Conservation (phyloP, 2,888 invertebrate genomes). For the Euzetes globulus region DNA sequence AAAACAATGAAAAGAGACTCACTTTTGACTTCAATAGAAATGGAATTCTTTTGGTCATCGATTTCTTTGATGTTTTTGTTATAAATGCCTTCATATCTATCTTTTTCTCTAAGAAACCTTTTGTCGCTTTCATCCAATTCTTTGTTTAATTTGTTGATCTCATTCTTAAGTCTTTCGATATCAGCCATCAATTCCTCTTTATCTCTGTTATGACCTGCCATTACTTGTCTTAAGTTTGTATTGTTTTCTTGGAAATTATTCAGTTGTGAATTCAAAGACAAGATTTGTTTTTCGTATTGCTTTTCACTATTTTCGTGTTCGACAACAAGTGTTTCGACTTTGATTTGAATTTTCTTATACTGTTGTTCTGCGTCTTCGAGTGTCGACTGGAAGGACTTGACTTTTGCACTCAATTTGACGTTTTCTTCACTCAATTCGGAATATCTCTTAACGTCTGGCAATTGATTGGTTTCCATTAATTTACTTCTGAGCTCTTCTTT, state of each 20-base stretch:
- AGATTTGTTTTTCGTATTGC: constrained; percentile 24
- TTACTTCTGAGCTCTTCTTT: constrained; percentile 34
- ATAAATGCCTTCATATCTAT: not conserved
- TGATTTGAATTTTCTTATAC: constrained; percentile 30
- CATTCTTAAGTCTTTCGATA: not conserved
- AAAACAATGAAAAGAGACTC: not conserved
- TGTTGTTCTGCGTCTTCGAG: constrained; percentile 35
- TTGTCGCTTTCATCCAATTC: constrained; percentile 18
- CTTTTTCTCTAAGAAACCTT: constrained; percentile 12
- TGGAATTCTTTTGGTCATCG: not conserved
- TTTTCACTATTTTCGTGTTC: constrained; percentile 31
- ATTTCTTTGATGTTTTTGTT: not conserved
- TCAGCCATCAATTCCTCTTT: constrained; percentile 3
- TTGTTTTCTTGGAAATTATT: not conserved
- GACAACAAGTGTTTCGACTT: constrained; percentile 24
- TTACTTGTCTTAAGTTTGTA: not conserved
- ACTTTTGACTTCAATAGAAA: constrained; percentile 21
- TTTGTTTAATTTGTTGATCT: constrained; percentile 13
- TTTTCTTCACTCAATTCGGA: constrained; percentile 26
- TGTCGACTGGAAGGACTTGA: constrained; percentile 22
- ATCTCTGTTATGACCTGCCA: not conserved
- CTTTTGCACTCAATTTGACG: constrained; percentile 1
- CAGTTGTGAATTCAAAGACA: not conserved
- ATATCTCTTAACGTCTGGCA: constrained; percentile 32
- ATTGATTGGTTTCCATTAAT: constrained; percentile 30